Evolutionary conservation across 1,140 invertebrate genomes (phyloP), one percentile per base, ranked within the genome.

Genomic region (Zaprionus camerounensis): DNA sequence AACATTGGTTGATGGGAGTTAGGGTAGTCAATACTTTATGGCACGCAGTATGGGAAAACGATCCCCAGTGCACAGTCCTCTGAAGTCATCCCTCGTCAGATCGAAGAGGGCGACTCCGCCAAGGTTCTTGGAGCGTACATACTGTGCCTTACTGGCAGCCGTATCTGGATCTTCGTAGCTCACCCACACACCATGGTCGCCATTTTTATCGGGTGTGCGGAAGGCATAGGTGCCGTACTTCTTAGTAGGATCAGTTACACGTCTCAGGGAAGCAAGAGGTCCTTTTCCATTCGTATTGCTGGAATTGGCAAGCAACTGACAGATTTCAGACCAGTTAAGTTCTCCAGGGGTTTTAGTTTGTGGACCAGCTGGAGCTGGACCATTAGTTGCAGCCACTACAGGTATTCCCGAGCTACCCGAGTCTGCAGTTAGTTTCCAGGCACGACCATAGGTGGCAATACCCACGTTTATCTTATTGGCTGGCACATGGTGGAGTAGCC

Each of bases 141-240:
- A 98, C 2, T 94, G 91, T 0, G 97, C 96, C 88, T 99, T 99
- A 69, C 96, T 95, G 34, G 95, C 95, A 20, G 97, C 96, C 1
- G 97, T 98, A 65, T 97, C 96, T 0, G 96, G 95, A 92, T 99
- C 97, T 78, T 99, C 98, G 87, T 97, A 99, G 56, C 96, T 96
- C 0, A 98, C 96, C 98, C 98, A 99, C 55, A 98, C 94, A n/a
- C 97, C 96, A 9, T 95, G 94, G 3, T 95, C 94, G 2, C 94
- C 95, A 36, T 94, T 95, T 13, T 95, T 93, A 68, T 96, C 95
- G 68, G 96, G 95, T 0, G 95, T 77, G 75, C 95, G 94, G 93
- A 94, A 97, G 1, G 96, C 96, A 83, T 97, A 97, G 46, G 95
- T 95, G 26, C 96, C 96, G 64, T 95, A 96, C 71, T 96, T 95